Conservation (phyloP, 2,888 invertebrate species). For the Pseudococcus viburni region DNA sequence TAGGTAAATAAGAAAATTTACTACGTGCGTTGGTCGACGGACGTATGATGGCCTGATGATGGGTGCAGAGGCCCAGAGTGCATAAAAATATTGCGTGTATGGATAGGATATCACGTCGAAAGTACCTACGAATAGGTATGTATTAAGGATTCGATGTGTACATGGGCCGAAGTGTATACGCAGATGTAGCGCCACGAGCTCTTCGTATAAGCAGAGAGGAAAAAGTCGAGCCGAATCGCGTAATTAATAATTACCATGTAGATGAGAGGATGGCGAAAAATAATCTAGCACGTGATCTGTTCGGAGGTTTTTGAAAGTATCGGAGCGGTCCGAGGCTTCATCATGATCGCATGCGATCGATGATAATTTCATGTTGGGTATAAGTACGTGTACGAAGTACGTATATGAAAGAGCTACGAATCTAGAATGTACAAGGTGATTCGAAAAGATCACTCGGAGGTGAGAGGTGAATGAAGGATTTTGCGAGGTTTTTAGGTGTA, state of each 20-base stretch:
- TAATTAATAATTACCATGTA: not conserved
- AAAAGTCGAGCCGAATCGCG: constrained; percentile 6
- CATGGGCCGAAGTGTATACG: not conserved
- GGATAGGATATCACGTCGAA: not conserved
- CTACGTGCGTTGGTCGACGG: constrained; percentile 10
- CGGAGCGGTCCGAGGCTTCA: not conserved
- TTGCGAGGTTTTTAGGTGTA: too few species aligned
- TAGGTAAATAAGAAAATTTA: constrained; percentile 14
- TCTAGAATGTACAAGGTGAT: not conserved
- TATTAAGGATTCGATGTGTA: not conserved
- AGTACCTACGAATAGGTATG: not conserved
- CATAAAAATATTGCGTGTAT: not conserved
- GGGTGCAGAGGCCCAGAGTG: not conserved
- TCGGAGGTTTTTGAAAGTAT: not conserved
- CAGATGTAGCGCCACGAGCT: constrained; percentile 5
- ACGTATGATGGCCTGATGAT: not conserved
- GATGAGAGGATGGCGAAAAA: constrained; percentile 3
- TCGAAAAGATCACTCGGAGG: not conserved
- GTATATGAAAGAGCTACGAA: too few species aligned
- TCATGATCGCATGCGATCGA: not conserved
- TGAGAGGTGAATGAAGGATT: too few species aligned
- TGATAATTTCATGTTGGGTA: not conserved
- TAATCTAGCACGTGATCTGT: not conserved
- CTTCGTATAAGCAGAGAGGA: not conserved
- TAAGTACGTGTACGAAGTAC: not conserved